These are phyloP conservation scores for Pseudomyrmex flavicornis DNA, from an alignment of 1,140 invertebrate genomes.

Conservation along the genomic window DNA sequence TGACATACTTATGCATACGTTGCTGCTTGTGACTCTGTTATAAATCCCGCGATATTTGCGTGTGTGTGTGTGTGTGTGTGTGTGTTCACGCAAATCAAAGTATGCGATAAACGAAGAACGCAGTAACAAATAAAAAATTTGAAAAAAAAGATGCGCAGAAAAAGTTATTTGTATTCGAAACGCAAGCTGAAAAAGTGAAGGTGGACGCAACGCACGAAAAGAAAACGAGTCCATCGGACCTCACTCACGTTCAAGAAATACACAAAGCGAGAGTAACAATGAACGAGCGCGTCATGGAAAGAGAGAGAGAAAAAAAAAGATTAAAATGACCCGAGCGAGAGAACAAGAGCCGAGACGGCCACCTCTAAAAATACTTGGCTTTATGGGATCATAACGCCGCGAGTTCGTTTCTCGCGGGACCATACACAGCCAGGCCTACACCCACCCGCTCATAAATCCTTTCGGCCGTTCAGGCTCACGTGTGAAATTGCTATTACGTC, in stretches of 20 bases:
- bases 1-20: neutral
- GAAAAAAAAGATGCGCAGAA: neutral
- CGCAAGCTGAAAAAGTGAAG: neutral
- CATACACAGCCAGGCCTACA: slow-evolving; percentile 15
- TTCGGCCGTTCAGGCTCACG: slow-evolving; percentile 63
- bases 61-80: neutral
- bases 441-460: slow-evolving; percentile 65
- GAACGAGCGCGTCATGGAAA: slow-evolving; percentile 55
- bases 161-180: slow-evolving; percentile 17
- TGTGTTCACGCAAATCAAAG: neutral
- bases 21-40: neutral
- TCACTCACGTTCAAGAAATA: slow-evolving; percentile 22
- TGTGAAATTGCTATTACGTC: slow-evolving; percentile 72
- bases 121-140: too few species aligned
- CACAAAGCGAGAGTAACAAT: slow-evolving; percentile 35
- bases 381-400: slow-evolving; percentile 77
- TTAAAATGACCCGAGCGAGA: slow-evolving; percentile 7
- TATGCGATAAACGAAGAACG: too few species aligned
- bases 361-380: slow-evolving; percentile 79
- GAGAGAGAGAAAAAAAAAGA: slow-evolving; percentile 58
- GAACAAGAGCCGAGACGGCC: slow-evolving; percentile 43
- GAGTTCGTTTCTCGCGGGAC: slow-evolving; percentile 62
- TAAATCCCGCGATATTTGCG: slow-evolving; percentile 4
- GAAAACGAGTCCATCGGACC: neutral
- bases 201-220: neutral